Evolutionary conservation across 35 echinoderm and acorn worm species (phyloP).

Genomic region (Apostichopus japonicus): DNA sequence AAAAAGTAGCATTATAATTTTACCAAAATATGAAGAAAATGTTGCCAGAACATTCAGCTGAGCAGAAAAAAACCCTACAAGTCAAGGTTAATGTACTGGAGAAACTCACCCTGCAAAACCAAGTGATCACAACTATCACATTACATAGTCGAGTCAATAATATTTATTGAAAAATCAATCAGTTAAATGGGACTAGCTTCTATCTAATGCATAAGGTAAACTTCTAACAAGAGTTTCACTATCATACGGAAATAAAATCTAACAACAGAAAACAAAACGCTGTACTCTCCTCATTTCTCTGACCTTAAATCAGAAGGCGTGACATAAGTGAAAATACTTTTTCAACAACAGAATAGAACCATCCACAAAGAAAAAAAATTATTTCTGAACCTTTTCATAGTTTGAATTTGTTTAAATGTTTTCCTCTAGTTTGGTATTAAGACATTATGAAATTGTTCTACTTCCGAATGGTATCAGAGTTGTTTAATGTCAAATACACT

Average conservation of each 20-base stretch:
- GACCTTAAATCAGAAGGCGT: background rate
- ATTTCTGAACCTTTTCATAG: too few species aligned
- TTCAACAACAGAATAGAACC: too few species aligned
- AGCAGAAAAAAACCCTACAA: background rate
- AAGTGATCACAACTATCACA: slow-evolving; percentile 5
- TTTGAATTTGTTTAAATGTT: too few species aligned
- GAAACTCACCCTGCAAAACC: background rate
- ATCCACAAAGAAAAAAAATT: too few species aligned
- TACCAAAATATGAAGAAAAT: too few species aligned
- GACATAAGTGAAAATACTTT: background rate
- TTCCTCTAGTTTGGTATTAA: too few species aligned
- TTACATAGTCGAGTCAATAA: slow-evolving; percentile 33
- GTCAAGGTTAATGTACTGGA: background rate
- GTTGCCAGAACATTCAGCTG: too few species aligned
- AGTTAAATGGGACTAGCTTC: slow-evolving; percentile 22
- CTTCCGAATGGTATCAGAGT: too few species aligned
- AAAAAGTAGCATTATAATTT: too few species aligned
- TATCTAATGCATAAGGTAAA: background rate
- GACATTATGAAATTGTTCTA: too few species aligned
- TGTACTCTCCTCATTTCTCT: background rate
- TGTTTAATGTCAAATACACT: too few species aligned
- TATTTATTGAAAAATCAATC: slow-evolving; percentile 37
- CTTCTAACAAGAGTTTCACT: background rate
- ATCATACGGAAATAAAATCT: background rate
- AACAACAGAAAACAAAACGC: background rate